phyloP scores from a whole-genome alignment of 2,888 invertebrate species.

The Pecten maximus region DNA sequence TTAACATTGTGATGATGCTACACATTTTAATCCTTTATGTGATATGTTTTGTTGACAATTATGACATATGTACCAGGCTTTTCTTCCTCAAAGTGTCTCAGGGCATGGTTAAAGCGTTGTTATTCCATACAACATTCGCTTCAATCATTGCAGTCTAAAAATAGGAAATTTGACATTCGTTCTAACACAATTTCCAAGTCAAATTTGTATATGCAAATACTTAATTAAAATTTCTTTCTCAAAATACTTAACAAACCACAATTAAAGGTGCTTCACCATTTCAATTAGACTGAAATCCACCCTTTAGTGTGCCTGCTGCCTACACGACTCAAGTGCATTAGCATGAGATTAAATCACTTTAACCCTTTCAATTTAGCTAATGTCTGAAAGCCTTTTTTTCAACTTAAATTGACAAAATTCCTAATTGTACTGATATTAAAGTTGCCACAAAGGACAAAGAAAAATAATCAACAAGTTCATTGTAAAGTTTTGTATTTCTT shows the following conservation, averaged over 20 bases:
- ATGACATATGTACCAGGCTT: too few species aligned
- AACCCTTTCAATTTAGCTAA: neutral
- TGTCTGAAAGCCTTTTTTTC: neutral
- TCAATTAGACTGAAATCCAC: neutral
- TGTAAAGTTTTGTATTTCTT: neutral
- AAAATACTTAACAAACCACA: neutral
- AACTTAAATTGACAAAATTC: neutral
- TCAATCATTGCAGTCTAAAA: neutral
- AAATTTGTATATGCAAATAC: constrained; percentile 1
- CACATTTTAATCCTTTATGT: too few species aligned
- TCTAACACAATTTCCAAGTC: neutral
- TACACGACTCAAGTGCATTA: neutral
- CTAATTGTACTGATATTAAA: neutral
- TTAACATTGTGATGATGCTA: too few species aligned
- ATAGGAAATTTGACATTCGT: neutral
- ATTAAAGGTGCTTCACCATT: neutral
- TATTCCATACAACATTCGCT: neutral
- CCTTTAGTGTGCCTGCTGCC: neutral
- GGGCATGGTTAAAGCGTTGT: too few species aligned
- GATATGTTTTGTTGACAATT: too few species aligned
- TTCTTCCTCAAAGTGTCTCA: too few species aligned
- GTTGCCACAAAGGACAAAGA: neutral
- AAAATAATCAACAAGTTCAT: too few species aligned
- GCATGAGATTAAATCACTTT: neutral
- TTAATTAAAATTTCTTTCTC: neutral